A percentile compares a stretch with the other conserved stretches of the same genome.
These are phyloP conservation scores for Saguinus imperator DNA, from an alignment of 2,113 vertebrate genomes.

Conservation along the genomic window DNA sequence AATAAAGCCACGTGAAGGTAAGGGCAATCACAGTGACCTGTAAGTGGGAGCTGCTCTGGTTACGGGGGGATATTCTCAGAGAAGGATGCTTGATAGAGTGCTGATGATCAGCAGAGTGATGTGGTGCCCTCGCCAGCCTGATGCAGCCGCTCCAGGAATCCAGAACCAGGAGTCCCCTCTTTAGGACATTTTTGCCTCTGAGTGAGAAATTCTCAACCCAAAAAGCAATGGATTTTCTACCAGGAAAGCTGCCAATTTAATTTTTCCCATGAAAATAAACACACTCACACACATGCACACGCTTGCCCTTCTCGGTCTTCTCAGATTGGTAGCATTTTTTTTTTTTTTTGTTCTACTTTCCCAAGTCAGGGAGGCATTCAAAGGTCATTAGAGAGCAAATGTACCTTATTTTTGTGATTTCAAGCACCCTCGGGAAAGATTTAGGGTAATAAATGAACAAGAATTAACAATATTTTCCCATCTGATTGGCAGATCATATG, in stretches of 20 bases:
- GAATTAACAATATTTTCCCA: constrained; percentile 69
- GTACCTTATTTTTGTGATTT: constrained; percentile 53
- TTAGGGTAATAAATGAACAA: constrained; percentile 55
- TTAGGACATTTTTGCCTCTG: not conserved
- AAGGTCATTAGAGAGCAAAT: constrained; percentile 56
- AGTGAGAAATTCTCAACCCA: not conserved
- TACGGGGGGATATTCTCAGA: not conserved
- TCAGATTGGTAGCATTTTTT: constrained; percentile 57
- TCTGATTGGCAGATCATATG: constrained; percentile 61
- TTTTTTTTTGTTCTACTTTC: constrained; percentile 65
- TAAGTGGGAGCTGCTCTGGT: not conserved
- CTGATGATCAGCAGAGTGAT: not conserved
- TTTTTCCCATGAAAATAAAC: constrained; percentile 5
- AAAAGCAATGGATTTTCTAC: not conserved
- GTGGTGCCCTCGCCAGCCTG: fast-evolving
- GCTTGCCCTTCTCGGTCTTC: constrained; percentile 43
- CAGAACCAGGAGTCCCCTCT: not conserved
- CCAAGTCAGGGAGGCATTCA: constrained; percentile 58
- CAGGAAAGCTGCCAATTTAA: not conserved
- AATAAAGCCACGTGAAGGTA: not conserved
- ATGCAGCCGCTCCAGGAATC: not conserved
- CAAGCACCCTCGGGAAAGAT: constrained; percentile 70
- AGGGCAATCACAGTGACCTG: not conserved
- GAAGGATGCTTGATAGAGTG: not conserved
- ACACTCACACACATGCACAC: not conserved